Base-by-base conservation (phyloP, 2,113 vertebrate genomes). In the Girardinichthys multiradiatus region DNA sequence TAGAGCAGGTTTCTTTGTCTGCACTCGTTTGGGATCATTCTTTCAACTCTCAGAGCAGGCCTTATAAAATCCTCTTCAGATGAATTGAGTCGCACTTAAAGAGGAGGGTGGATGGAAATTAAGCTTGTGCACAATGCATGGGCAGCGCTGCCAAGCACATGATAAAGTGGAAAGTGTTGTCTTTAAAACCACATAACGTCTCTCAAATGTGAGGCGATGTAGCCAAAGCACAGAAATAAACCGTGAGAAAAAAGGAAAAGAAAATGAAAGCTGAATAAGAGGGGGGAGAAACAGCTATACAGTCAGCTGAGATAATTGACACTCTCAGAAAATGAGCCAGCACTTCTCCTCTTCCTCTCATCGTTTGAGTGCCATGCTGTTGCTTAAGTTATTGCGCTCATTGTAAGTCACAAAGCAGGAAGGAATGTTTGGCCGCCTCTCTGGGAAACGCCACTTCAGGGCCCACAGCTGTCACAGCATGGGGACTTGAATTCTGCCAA, bases 381-480 rank as follows among this genome's bases (percentile, higher is more conserved):
- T 84, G 92, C 91, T 90, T 87, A 81, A 29, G 31, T 93, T 91
- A 94, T 93, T 90, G 92, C 86, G 86, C 77, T 81, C 83, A 92
- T 93, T 93, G 89, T 91, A 37, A 77, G 78, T 79, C 79, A 81
- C 86, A 86, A 88, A 91, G 87, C 95, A 91, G 94, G 93, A 92
- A 95, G 95, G 92, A 92, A 88, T 92, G 94, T 95, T 94, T 94
- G 95, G 94, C 92, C 90, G 88, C 89, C 94, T 94, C 93, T 95
- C 94, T 96, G 94, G 93, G 95, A 96, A 96, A 93, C 91, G 86
- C 83, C 93, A 94, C 92, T 94, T 94, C 93, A 95, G 94, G 93
- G 90, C 82, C 94, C 94, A 94, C 93, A 95, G 94, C 94, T 94
- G 94, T 94, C 94, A 95, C 87, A 77, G 90, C 93, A 91, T 90